These are phyloP conservation scores for Acleris laterana DNA, from an alignment of 2,888 invertebrate species.

Conservation along the genomic window DNA sequence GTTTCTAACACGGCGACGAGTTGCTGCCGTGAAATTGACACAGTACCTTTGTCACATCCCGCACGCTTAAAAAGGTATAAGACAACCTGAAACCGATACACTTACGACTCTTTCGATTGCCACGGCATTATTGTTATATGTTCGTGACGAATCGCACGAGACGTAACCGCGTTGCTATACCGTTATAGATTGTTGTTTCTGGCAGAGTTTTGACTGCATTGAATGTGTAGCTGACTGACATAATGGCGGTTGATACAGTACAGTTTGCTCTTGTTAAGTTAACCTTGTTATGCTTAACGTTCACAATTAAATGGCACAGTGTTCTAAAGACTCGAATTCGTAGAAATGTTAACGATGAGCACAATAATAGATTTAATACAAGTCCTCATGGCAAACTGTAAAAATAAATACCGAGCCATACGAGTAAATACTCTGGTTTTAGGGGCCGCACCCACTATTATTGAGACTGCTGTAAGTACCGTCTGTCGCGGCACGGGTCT, in stretches of 20 bases:
- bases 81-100: background rate
- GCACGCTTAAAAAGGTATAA: constrained; percentile 11
- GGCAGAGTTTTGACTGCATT: constrained; percentile 24
- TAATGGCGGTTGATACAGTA: constrained; percentile 23
- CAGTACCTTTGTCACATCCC: constrained; percentile 56
- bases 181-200: constrained; percentile 48
- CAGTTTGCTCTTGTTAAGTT: background rate
- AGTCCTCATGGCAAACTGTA: too few relatives aligned
- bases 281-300: constrained; percentile 11
- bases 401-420: too few relatives aligned
- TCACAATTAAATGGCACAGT: constrained; percentile 4
- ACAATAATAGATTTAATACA: too few relatives aligned
- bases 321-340: background rate
- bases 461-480: too few relatives aligned
- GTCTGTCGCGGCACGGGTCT: too few relatives aligned
- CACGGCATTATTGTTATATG: constrained; percentile 27
- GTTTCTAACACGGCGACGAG: constrained; percentile 6
- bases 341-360: too few relatives aligned
- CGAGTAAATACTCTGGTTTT: too few relatives aligned
- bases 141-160: constrained; percentile 39
- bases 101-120: constrained; percentile 10
- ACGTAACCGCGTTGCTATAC: constrained; percentile 69
- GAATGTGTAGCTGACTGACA: constrained; percentile 22
- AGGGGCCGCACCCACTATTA: too few relatives aligned
- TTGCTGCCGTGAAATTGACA: constrained; percentile 59